These are phyloP conservation scores for Girardinichthys multiradiatus DNA, from an alignment of 2,113 vertebrate species.

Conservation along the genomic window DNA sequence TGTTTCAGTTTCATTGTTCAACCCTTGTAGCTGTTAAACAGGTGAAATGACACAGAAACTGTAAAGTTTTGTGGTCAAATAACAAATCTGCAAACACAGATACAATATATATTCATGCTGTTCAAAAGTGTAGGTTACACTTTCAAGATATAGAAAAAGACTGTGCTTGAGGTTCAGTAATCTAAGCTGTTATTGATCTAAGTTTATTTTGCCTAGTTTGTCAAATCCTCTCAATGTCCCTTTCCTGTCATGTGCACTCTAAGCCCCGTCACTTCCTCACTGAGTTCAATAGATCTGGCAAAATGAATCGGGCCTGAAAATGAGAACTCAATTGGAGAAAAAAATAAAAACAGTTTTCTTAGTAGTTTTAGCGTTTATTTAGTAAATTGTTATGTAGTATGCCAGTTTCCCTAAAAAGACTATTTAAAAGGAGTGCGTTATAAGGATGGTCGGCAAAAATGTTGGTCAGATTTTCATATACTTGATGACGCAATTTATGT, in stretches of 20 bases:
- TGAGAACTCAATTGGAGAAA: too few relatives aligned
- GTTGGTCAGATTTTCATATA: too few relatives aligned
- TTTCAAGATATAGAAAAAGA: not conserved
- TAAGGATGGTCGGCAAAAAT: too few relatives aligned
- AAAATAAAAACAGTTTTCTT: not conserved
- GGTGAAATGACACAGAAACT: not conserved
- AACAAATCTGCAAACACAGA: too few relatives aligned
- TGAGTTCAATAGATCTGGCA: not conserved
- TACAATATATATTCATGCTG: not conserved
- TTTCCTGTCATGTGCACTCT: not conserved
- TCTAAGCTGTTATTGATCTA: conserved; percentile 2
- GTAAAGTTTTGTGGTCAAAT: not conserved
- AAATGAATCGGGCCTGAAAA: not conserved
- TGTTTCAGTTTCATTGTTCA: too few relatives aligned
- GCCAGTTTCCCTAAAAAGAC: too few relatives aligned
- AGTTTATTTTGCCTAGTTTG: conserved; percentile 5
- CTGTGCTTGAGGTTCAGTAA: not conserved
- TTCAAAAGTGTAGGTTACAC: not conserved
- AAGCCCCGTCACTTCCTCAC: not conserved
- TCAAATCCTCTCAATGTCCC: not conserved
- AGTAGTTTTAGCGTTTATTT: too few relatives aligned
- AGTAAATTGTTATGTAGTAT: too few relatives aligned
- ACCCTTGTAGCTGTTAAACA: too few relatives aligned
- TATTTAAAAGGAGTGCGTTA: too few relatives aligned
- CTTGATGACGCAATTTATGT: too few relatives aligned